Base-by-base conservation (phyloP, 2,113 vertebrate genomes). In the Plecotus auritus region DNA sequence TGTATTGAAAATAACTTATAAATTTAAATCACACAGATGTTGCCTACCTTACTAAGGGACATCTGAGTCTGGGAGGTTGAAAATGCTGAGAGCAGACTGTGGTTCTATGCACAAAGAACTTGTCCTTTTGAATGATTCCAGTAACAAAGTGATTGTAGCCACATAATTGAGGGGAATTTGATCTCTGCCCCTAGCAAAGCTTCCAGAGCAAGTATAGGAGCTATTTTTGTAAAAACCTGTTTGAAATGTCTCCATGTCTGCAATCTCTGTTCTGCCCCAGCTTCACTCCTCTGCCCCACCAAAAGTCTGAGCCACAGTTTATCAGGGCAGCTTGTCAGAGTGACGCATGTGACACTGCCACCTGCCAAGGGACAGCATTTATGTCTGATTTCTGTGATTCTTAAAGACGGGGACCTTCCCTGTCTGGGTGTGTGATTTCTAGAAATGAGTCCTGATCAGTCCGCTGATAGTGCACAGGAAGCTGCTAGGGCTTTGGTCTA, bases 401-500 rank as follows among this genome's bases (percentile, higher is more conserved):
- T 76, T 82, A 77, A 88, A 81, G 17, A 4, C 13, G 18, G 26
- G 13, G 17, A 42, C 7, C 47, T 67, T 69, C 61, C 17, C 7
- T 66, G 13, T 49, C 67, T 69, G 32, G 51, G 81, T 80, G 89
- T 83, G 69, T 90, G 85, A 90, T 94, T 96, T 96, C 92, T 88
- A 90, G 64, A 95, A 92, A 92, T 35, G 20, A 14, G 12, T 32
- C 23, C 30, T 47, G 66, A 94, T 90, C 45, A 54, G 67, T 76
- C 73, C 72, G 59, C 85, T 91, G 88, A 93, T 37, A 83, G 69
- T 6, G 0, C 47, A 61, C 80, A 95, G 93, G 93, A 96, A 94
- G 80, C 59, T 91, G 40, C 30, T 47, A 30, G n/a, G 22, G 37
- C 4, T 97, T 89, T 87, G 80, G 37, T 83, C 80, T 64, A 83